Percentiles rank a stretch among this genome's conserved stretches.
Evolutionary conservation across 2,113 vertebrate genomes (phyloP).

Genomic region (Hemicordylus capensis): DNA sequence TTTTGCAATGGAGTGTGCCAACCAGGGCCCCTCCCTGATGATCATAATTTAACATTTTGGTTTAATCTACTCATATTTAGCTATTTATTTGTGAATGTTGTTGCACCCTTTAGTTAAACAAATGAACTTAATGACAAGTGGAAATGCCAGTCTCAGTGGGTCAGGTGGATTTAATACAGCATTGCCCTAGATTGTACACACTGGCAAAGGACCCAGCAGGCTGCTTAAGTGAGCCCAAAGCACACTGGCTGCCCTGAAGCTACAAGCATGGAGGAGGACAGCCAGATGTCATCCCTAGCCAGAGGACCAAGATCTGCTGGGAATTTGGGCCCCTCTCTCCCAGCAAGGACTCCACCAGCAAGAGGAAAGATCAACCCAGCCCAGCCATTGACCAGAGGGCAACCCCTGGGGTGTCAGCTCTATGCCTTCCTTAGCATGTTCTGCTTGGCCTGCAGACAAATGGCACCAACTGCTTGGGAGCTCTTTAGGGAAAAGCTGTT

Average conservation of each 20-base stretch:
- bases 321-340: not conserved
- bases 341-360: not conserved
- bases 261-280: not conserved
- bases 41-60: too few species aligned
- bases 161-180: not conserved
- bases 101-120: not conserved
- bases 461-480: not conserved
- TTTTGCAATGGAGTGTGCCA: too few species aligned
- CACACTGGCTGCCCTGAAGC: not conserved
- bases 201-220: not conserved
- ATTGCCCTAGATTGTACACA: not conserved
- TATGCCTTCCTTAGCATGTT: not conserved
- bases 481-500: not conserved
- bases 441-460: not conserved
- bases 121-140: not conserved
- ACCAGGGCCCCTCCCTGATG: too few species aligned
- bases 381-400: not conserved
- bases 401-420: not conserved
- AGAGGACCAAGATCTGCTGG: not conserved
- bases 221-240: not conserved
- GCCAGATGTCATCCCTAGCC: conserved; percentile 26
- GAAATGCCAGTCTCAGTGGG: not conserved
- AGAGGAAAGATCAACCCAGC: not conserved
- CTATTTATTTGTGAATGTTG: too few species aligned
- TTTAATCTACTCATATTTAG: too few species aligned